Base-by-base conservation (phyloP, 2,113 vertebrate species). In the Tyrannus savana region DNA sequence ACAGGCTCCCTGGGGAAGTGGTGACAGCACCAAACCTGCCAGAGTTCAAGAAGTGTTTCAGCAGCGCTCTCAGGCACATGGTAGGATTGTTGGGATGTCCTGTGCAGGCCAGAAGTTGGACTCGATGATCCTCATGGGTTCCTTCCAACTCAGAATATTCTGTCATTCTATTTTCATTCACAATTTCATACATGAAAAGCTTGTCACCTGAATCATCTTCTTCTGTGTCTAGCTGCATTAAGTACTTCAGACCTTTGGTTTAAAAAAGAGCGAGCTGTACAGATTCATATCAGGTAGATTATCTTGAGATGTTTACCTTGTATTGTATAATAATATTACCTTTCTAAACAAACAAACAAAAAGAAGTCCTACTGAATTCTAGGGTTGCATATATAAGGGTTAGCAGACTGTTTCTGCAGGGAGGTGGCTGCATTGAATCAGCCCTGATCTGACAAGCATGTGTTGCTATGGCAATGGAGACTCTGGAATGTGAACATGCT, bases 381-480 rank as follows among this genome's bases (percentile, higher is more conserved):
- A 25, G 50, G 55, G 50, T 5, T 68, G 25, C 19, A 13, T 31
- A 46, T 86, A 41, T 69, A 47, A 71, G 68, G 27, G 8, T 73
- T 49, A 49, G 84, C 75, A 86, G 79, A 50, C 74, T 69, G 50
- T 71, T 96, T 79, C 76, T 91, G 46, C 55, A 81, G n/a, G 27
- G 60, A 88, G 49, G 50, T 35, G 67, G 37, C 73, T 73, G 56
- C 68, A 58, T 64, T 35, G 33, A 8, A 60, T 93, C 74, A 82
- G 64, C 37, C 50, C 24, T 55, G 28, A 68, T 62, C 78, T 92
- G 80, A 90, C 69, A 93, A 46, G 80, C 37, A 18, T n/a, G 52
- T n/a, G 96, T 96, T 97, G 93, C 96, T 63, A 95, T 97, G 74
- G 93, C 68, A 91, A 95, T 75, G 74, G 50, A 53, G 71, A 62